Percentiles rank a stretch among this genome's conserved stretches.
Conservation (phyloP, 35 echinoderm and acorn worm genomes). For the Acanthaster planci region DNA sequence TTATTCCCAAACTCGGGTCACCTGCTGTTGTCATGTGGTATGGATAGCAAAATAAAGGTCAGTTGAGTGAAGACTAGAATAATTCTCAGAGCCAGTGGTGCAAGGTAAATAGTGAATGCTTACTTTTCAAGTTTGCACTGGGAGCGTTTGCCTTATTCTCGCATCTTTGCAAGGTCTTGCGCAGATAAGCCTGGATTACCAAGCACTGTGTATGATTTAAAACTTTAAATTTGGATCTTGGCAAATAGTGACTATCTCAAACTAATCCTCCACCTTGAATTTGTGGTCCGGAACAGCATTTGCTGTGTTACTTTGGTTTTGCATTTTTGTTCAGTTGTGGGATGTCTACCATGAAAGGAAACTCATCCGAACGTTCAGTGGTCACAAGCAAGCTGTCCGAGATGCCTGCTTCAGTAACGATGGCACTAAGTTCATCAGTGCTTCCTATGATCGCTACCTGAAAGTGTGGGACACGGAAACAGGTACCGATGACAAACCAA, state of each 20-base stretch:
- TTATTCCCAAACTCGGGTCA: conserved; percentile 94
- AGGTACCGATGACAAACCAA: conserved; percentile 43
- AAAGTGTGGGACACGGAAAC: conserved; percentile 99
- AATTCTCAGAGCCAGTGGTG: too few relatives aligned
- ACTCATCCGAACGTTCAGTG: conserved; percentile 76
- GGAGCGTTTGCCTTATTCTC: too few relatives aligned
- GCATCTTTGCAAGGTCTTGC: too few relatives aligned
- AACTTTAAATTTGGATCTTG: too few relatives aligned
- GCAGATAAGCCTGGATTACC: too few relatives aligned
- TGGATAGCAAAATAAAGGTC: conserved; percentile 98
- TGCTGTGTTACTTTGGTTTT: not conserved
- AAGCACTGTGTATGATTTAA: too few relatives aligned
- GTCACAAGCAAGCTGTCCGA: conserved; percentile 97
- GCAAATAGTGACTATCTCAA: too few relatives aligned
- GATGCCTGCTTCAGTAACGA: conserved; percentile 88
- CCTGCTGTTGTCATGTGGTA: conserved; percentile 88
- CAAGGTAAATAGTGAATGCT: too few relatives aligned
- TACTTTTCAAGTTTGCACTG: too few relatives aligned
- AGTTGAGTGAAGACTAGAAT: too few relatives aligned
- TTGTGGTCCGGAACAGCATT: not conserved
- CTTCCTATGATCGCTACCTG: conserved; percentile 94
- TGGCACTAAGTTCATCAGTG: conserved; percentile 88
- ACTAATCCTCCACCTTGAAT: too few relatives aligned
- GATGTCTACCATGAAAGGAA: conserved; percentile 88
- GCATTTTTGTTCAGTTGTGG: conserved; percentile 63